Percentiles rank a stretch among this genome's conserved stretches.
Conservation (phyloP, 2,113 vertebrate species). For the Pseudorasbora parva region DNA sequence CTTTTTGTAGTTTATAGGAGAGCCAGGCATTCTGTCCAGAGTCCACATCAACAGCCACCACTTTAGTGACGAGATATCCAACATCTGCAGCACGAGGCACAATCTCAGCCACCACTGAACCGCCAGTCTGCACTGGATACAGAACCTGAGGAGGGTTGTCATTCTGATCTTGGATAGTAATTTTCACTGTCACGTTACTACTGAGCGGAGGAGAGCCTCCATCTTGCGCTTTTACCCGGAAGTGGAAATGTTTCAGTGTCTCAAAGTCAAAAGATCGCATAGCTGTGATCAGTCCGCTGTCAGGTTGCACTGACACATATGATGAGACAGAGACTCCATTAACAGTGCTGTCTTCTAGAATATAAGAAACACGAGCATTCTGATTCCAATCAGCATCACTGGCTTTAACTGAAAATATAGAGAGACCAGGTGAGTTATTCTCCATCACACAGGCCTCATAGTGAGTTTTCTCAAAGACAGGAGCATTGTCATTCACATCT, state of each 20-base stretch:
- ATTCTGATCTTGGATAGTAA: conserved; percentile 72
- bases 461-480: conserved; percentile 46
- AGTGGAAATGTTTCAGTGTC: conserved; percentile 74
- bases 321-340: conserved; percentile 74
- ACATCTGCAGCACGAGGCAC: conserved; percentile 66
- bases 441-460: conserved; percentile 49
- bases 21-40: conserved; percentile 74
- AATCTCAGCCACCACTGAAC: conserved; percentile 55
- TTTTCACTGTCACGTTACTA: conserved; percentile 61
- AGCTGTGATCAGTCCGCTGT: conserved; percentile 79
- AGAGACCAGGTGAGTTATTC: conserved; percentile 61
- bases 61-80: conserved; percentile 73
- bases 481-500: conserved; percentile 58
- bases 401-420: conserved; percentile 72
- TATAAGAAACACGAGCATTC: conserved; percentile 82
- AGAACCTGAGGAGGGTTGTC: conserved; percentile 75
- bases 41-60: conserved; percentile 73
- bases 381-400: conserved; percentile 72
- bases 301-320: conserved; percentile 82
- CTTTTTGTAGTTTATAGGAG: conserved; percentile 66
- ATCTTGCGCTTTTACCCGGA: conserved; percentile 60
- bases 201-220: conserved; percentile 64
- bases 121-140: conserved; percentile 63
- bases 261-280: conserved; percentile 82
- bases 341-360: conserved; percentile 72